Conservation (phyloP, 2,888 invertebrate genomes). For the Lycocerus yunnanus region DNA sequence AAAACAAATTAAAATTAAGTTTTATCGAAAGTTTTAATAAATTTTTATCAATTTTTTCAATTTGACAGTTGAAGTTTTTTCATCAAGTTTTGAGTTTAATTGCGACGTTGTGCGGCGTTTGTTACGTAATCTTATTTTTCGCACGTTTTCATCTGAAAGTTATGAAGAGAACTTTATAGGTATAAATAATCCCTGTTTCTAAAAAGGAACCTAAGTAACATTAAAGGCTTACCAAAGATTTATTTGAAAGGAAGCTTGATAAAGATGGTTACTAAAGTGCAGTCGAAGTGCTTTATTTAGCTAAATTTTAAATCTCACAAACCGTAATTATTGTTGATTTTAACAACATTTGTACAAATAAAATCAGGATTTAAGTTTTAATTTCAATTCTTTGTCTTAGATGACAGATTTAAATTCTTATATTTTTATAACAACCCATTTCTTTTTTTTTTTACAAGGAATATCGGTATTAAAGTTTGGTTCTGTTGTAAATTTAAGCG, state of each 20-base stretch:
- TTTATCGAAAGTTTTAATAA: not conserved
- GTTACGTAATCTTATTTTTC: constrained; percentile 9
- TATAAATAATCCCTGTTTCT: constrained; percentile 17
- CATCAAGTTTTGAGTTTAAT: not conserved
- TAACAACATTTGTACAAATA: not conserved
- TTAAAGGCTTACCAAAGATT: constrained; percentile 18
- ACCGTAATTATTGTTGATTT: constrained; percentile 4
- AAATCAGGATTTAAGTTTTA: constrained; percentile 3
- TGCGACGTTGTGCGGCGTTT: not conserved
- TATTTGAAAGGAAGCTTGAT: constrained; percentile 19
- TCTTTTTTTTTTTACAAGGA: no score
- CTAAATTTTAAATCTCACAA: constrained; percentile 2
- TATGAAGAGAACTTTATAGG: constrained; percentile 17
- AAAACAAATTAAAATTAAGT: not conserved
- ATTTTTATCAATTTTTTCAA: not conserved
- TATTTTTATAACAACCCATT: not conserved
- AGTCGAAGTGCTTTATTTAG: constrained; percentile 16
- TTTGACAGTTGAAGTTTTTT: not conserved
- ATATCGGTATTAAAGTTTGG: not conserved
- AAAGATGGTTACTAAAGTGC: constrained; percentile 20
- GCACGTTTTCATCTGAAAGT: constrained; percentile 15
- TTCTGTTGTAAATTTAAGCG: not conserved
- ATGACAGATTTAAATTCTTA: not conserved
- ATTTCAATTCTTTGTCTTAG: not conserved
- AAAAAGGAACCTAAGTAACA: constrained; percentile 17